Percentiles rank a stretch among this genome's conserved stretches.
phyloP scores from a whole-genome alignment of 2,888 invertebrate species.

The Limnephilus lunatus region DNA sequence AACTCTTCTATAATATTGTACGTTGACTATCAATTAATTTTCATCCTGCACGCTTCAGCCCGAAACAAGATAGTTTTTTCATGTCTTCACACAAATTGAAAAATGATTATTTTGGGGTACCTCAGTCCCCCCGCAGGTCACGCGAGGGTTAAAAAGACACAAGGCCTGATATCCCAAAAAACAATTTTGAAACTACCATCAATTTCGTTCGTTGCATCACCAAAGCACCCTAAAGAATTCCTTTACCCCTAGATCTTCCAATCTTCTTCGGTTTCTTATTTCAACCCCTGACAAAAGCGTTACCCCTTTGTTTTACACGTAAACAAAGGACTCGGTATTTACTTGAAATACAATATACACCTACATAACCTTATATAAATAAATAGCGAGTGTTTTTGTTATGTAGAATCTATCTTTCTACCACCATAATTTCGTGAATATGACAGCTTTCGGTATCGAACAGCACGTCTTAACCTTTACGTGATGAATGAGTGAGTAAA shows the following conservation, averaged over 20 bases:
- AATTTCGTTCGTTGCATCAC: neutral
- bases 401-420: neutral
- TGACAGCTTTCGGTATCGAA: neutral
- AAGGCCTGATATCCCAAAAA: neutral
- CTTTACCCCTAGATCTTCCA: neutral
- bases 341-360: neutral
- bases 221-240: neutral
- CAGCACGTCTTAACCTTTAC: neutral
- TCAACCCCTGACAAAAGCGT: neutral
- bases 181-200: neutral
- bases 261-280: neutral
- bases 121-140: neutral
- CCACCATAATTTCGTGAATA: neutral
- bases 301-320: neutral
- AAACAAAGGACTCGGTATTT: neutral
- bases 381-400: neutral
- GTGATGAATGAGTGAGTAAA: neutral
- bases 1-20: no score
- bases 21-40: no score
- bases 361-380: neutral
- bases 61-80: no score
- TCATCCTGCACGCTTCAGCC: no score
- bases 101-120: neutral
- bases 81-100: no score
- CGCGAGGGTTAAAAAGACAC: neutral